Evolutionary conservation across 1,140 invertebrate species (phyloP).

Genomic region (Mamestra configurata): DNA sequence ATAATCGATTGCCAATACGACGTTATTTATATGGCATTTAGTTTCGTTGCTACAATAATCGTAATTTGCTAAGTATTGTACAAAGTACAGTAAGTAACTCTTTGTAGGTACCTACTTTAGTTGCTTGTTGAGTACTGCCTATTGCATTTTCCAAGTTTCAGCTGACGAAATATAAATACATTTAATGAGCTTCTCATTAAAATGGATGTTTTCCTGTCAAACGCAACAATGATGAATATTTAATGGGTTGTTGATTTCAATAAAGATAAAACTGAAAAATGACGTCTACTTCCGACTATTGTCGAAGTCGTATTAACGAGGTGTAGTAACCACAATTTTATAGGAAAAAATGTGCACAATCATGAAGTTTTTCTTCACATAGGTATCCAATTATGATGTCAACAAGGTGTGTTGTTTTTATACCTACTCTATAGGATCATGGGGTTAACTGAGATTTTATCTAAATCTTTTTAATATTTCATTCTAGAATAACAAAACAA

Average conservation of each 20-base stretch:
- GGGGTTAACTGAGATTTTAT: background rate
- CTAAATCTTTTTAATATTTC: too few relatives aligned
- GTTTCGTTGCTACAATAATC: too few relatives aligned
- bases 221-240: conserved; percentile 21
- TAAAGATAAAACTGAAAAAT: background rate
- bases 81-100: too few relatives aligned
- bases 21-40: too few relatives aligned
- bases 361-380: background rate
- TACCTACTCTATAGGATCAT: background rate
- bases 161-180: conserved; percentile 1
- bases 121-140: background rate
- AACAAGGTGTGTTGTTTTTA: background rate
- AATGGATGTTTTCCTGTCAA: conserved; percentile 5
- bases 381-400: background rate
- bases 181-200: background rate
- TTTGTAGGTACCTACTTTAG: too few relatives aligned
- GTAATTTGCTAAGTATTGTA: too few relatives aligned
- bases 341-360: background rate
- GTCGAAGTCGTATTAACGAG: background rate
- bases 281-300: conserved; percentile 13
- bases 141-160: background rate
- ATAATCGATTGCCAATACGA: too few relatives aligned
- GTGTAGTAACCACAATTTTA: background rate
- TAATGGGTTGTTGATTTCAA: conserved; percentile 16
- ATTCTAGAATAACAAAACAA: too few relatives aligned